phyloP scores from a whole-genome alignment of 2,888 invertebrate genomes.

The Metellina segmentata region DNA sequence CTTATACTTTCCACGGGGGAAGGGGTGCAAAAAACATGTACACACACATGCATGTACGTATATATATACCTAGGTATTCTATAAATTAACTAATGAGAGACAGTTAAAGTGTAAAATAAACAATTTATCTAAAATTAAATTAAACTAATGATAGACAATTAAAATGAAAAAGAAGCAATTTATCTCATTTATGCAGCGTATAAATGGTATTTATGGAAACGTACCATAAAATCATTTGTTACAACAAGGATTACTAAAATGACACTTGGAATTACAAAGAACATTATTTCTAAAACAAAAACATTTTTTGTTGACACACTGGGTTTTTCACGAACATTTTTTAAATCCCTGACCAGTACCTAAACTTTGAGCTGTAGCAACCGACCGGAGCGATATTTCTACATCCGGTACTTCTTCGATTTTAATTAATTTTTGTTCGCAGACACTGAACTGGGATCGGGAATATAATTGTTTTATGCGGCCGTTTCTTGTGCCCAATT shows the following conservation, averaged over 20 bases:
- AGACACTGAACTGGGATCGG: constrained; percentile 62
- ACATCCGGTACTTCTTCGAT: constrained; percentile 72
- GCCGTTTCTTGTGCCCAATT: too few species aligned
- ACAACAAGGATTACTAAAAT: too few species aligned
- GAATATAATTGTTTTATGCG: too few species aligned
- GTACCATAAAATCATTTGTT: too few species aligned
- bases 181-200: constrained; percentile 51
- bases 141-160: constrained; percentile 40
- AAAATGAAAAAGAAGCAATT: constrained; percentile 47
- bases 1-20: too few species aligned
- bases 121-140: background rate
- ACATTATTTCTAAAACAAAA: constrained; percentile 60
- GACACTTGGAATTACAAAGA: background rate
- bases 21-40: too few species aligned
- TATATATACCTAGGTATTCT: too few species aligned
- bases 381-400: constrained; percentile 71
- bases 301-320: constrained; percentile 70
- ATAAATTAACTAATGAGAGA: too few species aligned
- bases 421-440: constrained; percentile 67
- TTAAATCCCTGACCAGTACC: constrained; percentile 71
- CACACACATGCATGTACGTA: too few species aligned
- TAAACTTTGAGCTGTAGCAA: constrained; percentile 72
- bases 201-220: constrained; percentile 49
- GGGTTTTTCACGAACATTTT: constrained; percentile 72
- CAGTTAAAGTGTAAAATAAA: too few species aligned